Base-by-base conservation (phyloP, 2,888 invertebrate species). In the Calameuta idolon region DNA sequence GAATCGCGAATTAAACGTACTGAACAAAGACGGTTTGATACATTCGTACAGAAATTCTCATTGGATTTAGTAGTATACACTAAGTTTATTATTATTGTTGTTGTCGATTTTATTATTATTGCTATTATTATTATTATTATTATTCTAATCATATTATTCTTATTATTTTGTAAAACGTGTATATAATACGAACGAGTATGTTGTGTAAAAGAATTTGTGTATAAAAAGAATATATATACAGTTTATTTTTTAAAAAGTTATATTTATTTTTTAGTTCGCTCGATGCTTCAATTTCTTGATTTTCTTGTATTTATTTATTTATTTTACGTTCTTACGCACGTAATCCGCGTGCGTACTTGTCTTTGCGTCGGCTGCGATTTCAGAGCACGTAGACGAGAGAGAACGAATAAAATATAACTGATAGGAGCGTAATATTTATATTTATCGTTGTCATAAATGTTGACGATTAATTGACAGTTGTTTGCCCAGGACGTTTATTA, bases 101-200 rank as follows among this genome's bases (percentile, higher is more conserved):
- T 37, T 37, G 37, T 37, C 37, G 37, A 23, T 55, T 2, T 55
- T 55, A 15, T 55, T 55, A 15, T 55, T 15, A 15, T 40, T 40
- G 5, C 23, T 55, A 55, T 9, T 55, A 23, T 23, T 55, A 55
- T 55, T 55, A 23, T 9, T 23, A 73, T 34, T 35, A 71, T 5
- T n/a, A 37, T 73, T 73, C 68, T 77, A 30, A 75, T 11, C 11
- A 35, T 23, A 9, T 55, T 40, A 40, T 40, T 40, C 23, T 40
- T 55, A 55, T 77, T 40, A 69, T 78, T 78, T 78, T 75, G 77
- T 78, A 78, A 78, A 69, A 34, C 71, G 33, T 78, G 78, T 78
- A 78, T 76, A 78, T 78, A 74, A 23, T 34, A 69, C 68, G 34
- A 34, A 77, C 75, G 34, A 77, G 35, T 77, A n/a, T 34, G 77